A percentile compares a stretch with the other conserved stretches of the same genome.
Evolutionary conservation across 92 coral and sea anemone species (phyloP).

Genomic region (Palythoa caribaeorum): DNA sequence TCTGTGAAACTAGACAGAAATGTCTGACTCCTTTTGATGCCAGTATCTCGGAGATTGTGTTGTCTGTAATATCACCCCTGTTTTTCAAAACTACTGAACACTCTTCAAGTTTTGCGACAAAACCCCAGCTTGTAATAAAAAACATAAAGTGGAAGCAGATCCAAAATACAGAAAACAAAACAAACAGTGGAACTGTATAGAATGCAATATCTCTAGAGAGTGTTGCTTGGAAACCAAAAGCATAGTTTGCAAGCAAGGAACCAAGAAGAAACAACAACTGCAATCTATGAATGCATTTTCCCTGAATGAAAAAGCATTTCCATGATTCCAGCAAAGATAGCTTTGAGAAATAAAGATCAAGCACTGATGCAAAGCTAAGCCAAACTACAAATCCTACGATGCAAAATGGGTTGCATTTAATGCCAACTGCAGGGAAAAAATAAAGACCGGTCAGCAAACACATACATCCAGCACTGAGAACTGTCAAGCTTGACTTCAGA

Average conservation of each 20-base stretch:
- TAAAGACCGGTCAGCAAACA: slow-evolving; percentile 79
- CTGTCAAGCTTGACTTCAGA: slow-evolving; percentile 87
- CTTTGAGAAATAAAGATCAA: slow-evolving; percentile 92
- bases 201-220: slow-evolving; percentile 70
- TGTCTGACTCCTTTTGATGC: slow-evolving; percentile 96
- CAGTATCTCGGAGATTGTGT: slow-evolving; percentile 89
- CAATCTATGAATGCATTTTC: slow-evolving; percentile 78
- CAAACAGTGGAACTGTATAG: slow-evolving; percentile 82
- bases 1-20: slow-evolving; percentile 93
- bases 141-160: slow-evolving; percentile 89
- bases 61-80: slow-evolving; percentile 83
- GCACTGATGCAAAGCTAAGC: slow-evolving; percentile 81
- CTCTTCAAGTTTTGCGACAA: slow-evolving; percentile 92
- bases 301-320: slow-evolving; percentile 84
- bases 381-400: slow-evolving; percentile 81
- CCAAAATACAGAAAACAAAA: slow-evolving; percentile 80
- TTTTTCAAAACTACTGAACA: slow-evolving; percentile 78
- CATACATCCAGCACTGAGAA: slow-evolving; percentile 75
- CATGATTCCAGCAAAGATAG: slow-evolving; percentile 89
- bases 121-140: slow-evolving; percentile 93
- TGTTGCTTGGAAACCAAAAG: slow-evolving; percentile 77
- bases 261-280: slow-evolving; percentile 68
- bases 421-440: slow-evolving; percentile 88
- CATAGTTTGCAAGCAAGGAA: slow-evolving; percentile 64
- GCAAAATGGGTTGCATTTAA: slow-evolving; percentile 94